Base-by-base conservation (phyloP, 2,113 vertebrate genomes). In the Oryzias javanicus region DNA sequence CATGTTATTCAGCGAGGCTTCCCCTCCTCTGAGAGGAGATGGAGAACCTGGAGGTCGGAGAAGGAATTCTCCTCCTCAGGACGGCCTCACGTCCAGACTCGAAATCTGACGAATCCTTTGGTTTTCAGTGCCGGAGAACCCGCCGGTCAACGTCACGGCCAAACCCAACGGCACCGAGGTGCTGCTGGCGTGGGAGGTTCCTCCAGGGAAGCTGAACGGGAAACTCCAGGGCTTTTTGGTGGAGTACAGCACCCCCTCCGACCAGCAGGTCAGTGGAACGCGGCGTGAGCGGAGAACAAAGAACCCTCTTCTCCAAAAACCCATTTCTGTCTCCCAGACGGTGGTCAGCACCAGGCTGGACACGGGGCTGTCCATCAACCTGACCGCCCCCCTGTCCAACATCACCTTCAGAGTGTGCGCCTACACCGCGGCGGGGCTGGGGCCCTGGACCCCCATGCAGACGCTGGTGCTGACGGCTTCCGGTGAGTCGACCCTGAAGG, bases 391-490 rank as follows among this genome's bases (percentile, higher is more conserved):
- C 10, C 67, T 91, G 5, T 89, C 89, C 46, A 96, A 96, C 60
- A 70, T 97, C 67, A 90, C 92, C 0, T 91, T 93, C 54, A 85
- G 90, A 6, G 88, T 96, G 71, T 91, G 92, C 15, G 92, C 94
- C 4, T 95, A 94, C 42, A 97, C 95, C 0, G 74, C 79, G 0
- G 93, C 91, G 0, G 95, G 95, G 1, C 90, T 81, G 0, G 94
- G 95, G n/a, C 95, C 94, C 35, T 97, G 95, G 94, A 93, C 91
- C 54, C 65, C 79, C 13, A 67, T 85, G 0, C 88, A 94, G 49
- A 86, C 90, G 6, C 77, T 93, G 50, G 83, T 81, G 20, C 91
- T 92, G 17, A 58, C 53, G 1, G 4, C 55, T 42, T 45, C 87
- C 12, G 91, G 92, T 92, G 62, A 86, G 89, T 65, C 5, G 63